Base-by-base conservation (phyloP, 2,113 vertebrate species). In the Eulacestoma nigropectus region DNA sequence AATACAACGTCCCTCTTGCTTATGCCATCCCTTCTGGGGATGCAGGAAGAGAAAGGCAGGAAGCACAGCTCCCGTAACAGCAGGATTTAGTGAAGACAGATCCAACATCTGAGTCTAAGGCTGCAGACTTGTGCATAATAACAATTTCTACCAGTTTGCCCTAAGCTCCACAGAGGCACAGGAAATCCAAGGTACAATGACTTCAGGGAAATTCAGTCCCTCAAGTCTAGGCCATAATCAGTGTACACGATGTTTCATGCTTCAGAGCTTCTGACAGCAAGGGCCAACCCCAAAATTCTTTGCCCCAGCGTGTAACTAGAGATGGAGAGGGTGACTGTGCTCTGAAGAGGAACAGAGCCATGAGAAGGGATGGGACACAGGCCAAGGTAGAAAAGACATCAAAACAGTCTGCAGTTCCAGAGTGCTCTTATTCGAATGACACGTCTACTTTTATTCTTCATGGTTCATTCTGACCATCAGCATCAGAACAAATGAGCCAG, bases 401-500 rank as follows among this genome's bases (percentile, higher is more conserved):
- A 87, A 70, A 95, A 75, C 84, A 93, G 65, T 44, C 32, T 78
- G 62, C 50, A 32, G 20, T 87, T 70, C 49, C 81, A 81, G 60
- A 64, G 49, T 15, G 84, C 89, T 84, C 60, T 91, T 75, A 95
- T 19, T 73, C 2, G 0, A 94, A 94, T 57, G 89, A 63, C 87
- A 87, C 2, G 0, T 84, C 77, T 78, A 72, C 93, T 95, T 87
- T 23, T 49, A 72, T 73, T 95, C 84, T 91, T 87, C 94, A 89
- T 69, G 86, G 74, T 91, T 95, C 89, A 55, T 87, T 91, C 77
- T 85, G 81, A 93, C 41, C 77, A 94, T 6, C 47, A 6, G 30
- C 65, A 94, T 56, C 84, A 92, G 70, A 89, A 92, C 70, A 94
- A 84, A 89, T 35, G 62, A 94, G 91, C 57, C 79, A 90, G 59